These are phyloP conservation scores for Heliconius hermathena DNA, from an alignment of 1,140 invertebrate genomes.

Conservation along the genomic window DNA sequence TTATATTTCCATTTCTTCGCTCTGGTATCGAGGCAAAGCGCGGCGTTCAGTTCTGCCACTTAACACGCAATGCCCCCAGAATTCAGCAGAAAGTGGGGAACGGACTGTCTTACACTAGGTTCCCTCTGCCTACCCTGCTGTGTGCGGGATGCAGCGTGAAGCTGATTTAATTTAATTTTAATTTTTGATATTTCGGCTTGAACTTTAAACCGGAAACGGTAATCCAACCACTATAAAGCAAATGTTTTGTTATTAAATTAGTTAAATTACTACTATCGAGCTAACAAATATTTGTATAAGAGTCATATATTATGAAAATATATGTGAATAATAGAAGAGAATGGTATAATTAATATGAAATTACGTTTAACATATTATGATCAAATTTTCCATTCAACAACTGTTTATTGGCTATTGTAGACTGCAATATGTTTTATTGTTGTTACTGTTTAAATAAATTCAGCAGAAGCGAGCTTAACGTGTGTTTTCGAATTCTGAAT, in stretches of 20 bases:
- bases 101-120: too few relatives aligned
- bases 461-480: neutral
- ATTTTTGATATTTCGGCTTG: slow-evolving; percentile 12
- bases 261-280: slow-evolving; percentile 19
- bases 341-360: slow-evolving; percentile 28
- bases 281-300: slow-evolving; percentile 1
- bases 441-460: neutral
- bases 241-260: too few relatives aligned
- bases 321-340: slow-evolving; percentile 40
- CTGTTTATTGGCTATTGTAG: slow-evolving; percentile 1
- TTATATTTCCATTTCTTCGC: too few relatives aligned
- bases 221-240: slow-evolving; percentile 31
- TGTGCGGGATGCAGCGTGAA: too few relatives aligned
- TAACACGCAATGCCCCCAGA: too few relatives aligned
- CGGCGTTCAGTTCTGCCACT: too few relatives aligned
- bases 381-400: neutral
- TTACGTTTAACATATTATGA: slow-evolving; percentile 33
- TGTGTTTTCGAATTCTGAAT: neutral
- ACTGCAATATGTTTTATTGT: neutral
- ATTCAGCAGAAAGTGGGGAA: too few relatives aligned
- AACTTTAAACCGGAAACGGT: slow-evolving; percentile 32
- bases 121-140: too few relatives aligned
- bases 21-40: too few relatives aligned
- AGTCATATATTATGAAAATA: slow-evolving; percentile 41
- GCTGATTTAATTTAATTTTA: too few relatives aligned